Evolutionary conservation across 2,113 vertebrate genomes (phyloP).

Genomic region (Xenopus tropicalis): DNA sequence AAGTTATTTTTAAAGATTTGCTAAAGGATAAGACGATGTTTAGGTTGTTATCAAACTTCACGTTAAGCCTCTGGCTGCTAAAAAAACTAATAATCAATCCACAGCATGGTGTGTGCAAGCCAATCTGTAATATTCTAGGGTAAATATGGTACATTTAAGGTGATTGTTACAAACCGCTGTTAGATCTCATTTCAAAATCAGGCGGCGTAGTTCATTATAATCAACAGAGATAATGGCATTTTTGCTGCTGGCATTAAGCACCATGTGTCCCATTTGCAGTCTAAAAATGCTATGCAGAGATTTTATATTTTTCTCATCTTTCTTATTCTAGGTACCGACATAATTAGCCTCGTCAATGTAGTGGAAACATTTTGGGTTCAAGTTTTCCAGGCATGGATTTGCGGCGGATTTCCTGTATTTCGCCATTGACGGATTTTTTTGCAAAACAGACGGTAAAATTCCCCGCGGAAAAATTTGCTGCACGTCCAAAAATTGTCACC

Average conservation of each 20-base stretch:
- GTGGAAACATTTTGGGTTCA: constrained; percentile 14
- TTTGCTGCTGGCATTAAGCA: constrained; percentile 29
- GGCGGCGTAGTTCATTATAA: constrained; percentile 26
- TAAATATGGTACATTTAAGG: background rate
- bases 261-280: constrained; percentile 30
- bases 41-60: too few relatives aligned
- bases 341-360: constrained; percentile 15
- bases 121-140: background rate
- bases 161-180: constrained; percentile 1
- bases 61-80: too few relatives aligned
- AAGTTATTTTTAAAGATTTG: too few relatives aligned
- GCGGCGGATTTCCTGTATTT: too few relatives aligned
- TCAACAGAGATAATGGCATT: constrained; percentile 30
- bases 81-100: too few relatives aligned
- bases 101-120: too few relatives aligned
- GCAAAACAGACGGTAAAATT: too few relatives aligned
- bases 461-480: too few relatives aligned
- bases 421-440: too few relatives aligned
- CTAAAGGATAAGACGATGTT: too few relatives aligned
- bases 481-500: too few relatives aligned
- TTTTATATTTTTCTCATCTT: constrained; percentile 14
- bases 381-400: constrained; percentile 9
- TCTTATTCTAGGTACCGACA: background rate
- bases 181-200: constrained; percentile 4
- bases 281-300: constrained; percentile 32